Evolutionary conservation across 2,113 vertebrate genomes (phyloP), one percentile per base, ranked within the genome.

Genomic region (Cheirogaleus medius): DNA sequence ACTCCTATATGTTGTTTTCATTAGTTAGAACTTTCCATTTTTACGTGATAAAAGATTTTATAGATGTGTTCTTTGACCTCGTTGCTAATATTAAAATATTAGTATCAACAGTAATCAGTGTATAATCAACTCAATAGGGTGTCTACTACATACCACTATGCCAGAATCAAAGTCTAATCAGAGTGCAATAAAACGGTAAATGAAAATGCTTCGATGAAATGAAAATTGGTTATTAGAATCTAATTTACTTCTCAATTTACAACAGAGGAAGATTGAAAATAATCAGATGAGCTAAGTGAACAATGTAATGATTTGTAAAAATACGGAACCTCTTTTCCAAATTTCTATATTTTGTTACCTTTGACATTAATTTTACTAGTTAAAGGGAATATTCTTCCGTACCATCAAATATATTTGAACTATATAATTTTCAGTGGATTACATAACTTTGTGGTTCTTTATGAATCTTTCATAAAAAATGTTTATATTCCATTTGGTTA

Each of bases 61-160:
- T 42, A 6, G 85, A 4, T 68, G 20, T 78, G 25, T 93, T 92
- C 73, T 80, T 81, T 94, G 91, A 60, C 34, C 74, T 87, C 1
- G 5, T 84, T 71, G 56, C 78, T 69, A 84, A 49, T 82, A 44
- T 77, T 95, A 78, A 97, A 93, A 83, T 94, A 82, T 95, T 73
- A 85, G 9, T 20, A 34, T 81, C 58, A n/a, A 0, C 56, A 68
- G n/a, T 91, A 81, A 90, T 94, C 13, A 64, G 52, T 54, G 34
- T 85, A 21, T 73, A 42, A 6, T 94, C n/a, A 78, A 4, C 82
- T n/a, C 91, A 82, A 3, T 34, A 63, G 66, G 56, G 39, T 60
- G 6, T 78, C 74, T 78, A 1, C 44, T 71, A 37, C 52, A 23
- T 64, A 32, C 37, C 27, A 1, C 39, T 15, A 1, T 54, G 34